These are phyloP conservation scores for Xenus cinereus DNA, from an alignment of 2,113 vertebrate species.

Conservation along the genomic window DNA sequence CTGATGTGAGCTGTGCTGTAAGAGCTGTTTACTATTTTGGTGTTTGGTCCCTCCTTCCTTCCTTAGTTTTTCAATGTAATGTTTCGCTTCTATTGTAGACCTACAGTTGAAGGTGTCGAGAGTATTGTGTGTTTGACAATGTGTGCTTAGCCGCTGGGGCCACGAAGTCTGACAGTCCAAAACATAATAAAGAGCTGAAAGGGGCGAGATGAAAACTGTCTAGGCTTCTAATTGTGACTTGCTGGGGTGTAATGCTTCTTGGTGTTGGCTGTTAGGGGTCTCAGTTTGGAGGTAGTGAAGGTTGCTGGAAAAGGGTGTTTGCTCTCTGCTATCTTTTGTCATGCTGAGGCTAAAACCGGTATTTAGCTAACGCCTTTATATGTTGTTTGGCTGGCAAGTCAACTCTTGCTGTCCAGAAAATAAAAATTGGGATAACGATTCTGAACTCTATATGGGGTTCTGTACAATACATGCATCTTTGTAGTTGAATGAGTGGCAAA, in stretches of 20 bases:
- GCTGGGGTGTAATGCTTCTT: not conserved
- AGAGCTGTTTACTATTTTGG: not conserved
- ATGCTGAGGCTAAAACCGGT: not conserved
- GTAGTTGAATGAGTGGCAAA: not conserved
- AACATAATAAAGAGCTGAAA: not conserved
- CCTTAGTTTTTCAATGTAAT: not conserved
- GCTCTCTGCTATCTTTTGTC: not conserved
- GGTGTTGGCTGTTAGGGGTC: not conserved
- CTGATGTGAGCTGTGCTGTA: not conserved
- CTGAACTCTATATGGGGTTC: not conserved
- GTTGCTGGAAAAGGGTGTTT: not conserved
- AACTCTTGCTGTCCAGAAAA: not conserved
- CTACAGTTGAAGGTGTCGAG: accelerated
- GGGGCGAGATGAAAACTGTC: not conserved
- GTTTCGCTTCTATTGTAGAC: not conserved
- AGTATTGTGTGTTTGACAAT: not conserved
- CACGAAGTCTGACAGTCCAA: not conserved
- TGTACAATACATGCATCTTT: accelerated
- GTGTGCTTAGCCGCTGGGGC: not conserved
- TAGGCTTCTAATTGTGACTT: not conserved
- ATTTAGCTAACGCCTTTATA: not conserved
- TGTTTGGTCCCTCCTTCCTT: not conserved
- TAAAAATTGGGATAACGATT: not conserved
- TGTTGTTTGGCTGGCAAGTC: not conserved
- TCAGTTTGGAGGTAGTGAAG: not conserved